phyloP scores from a whole-genome alignment of 2,888 invertebrate species.

The Euplexia lucipara region DNA sequence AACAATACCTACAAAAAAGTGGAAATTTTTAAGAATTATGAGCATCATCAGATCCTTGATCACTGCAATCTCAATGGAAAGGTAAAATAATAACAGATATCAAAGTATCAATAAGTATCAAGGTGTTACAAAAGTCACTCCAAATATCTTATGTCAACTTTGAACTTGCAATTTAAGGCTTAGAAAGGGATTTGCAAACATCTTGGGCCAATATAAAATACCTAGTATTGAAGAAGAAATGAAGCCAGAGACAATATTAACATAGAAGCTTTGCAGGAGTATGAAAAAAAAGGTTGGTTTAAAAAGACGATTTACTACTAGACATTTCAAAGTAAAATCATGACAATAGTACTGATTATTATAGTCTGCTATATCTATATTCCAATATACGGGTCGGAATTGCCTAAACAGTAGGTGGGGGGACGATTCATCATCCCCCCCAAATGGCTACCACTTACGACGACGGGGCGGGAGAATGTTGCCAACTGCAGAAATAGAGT shows the following conservation, averaged over 20 bases:
- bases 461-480: slow-evolving; percentile 27
- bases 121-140: too few species aligned
- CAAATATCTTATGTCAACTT: too few species aligned
- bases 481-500: slow-evolving; percentile 50
- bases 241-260: not conserved
- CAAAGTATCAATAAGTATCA: too few species aligned
- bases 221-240: slow-evolving; percentile 13
- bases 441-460: slow-evolving; percentile 17
- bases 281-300: too few species aligned
- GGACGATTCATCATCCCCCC: slow-evolving; percentile 25
- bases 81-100: too few species aligned
- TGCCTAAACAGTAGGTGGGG: slow-evolving; percentile 4
- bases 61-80: too few species aligned
- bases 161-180: not conserved
- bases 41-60: too few species aligned
- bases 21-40: too few species aligned
- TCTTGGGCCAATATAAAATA: not conserved
- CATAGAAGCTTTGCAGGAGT: not conserved
- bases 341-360: slow-evolving; percentile 23
- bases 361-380: slow-evolving; percentile 23
- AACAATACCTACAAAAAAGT: too few species aligned
- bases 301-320: not conserved
- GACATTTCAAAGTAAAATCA: slow-evolving; percentile 4
- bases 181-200: not conserved
- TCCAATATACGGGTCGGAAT: slow-evolving; percentile 35